Base-by-base conservation (phyloP, 2,797 vertebrate species). In the Jordanella pulchra region DNA sequence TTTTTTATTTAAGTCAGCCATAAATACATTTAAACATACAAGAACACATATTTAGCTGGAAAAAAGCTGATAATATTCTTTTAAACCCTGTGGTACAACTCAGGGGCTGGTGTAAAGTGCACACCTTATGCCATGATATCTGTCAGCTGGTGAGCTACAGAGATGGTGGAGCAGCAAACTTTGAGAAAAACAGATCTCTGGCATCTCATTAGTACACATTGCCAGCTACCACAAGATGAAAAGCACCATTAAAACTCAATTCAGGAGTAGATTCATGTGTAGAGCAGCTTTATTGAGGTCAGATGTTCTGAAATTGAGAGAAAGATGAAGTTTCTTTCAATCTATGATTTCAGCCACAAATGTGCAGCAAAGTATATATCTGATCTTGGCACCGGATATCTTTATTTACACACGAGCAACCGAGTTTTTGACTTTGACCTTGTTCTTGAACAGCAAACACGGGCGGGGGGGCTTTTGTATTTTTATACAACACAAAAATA, bases 381-480 rank as follows among this genome's bases (percentile, higher is more conserved):
- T 53, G 47, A 67, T 48, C 35, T 61, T 47, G 21, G 54, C 54
- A 47, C 27, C 35, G 66, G 30, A 67, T 56, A 60, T 67, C 3
- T 63, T 58, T 35, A 27, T 58, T n/a, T 64, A 63, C 25, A 21
- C 50, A 63, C 67, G 70, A 35, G 63, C 50, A 54, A 42, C 50
- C 58, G 56, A 83, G 65, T 76, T 76, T 88, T 89, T 90, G 83
- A 89, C 89, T 91, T 85, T 89, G 80, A 84, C 79, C 83, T 80
- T 51, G 84, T 80, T 79, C 84, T 82, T 63, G 23, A 7, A 76
- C 42, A 85, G 69, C 78, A 89, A 90, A 89, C 85, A 89, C 25
- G 81, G 61, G n/a, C n/a, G n/a, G n/a, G n/a, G n/a, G n/a, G n/a
- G n/a, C n/a, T n/a, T n/a, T n/a, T n/a, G n/a, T n/a, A n/a, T n/a